Percentiles rank a stretch among this genome's conserved stretches.
Evolutionary conservation across 2,888 invertebrate genomes (phyloP).

Genomic region (Emesis furor): DNA sequence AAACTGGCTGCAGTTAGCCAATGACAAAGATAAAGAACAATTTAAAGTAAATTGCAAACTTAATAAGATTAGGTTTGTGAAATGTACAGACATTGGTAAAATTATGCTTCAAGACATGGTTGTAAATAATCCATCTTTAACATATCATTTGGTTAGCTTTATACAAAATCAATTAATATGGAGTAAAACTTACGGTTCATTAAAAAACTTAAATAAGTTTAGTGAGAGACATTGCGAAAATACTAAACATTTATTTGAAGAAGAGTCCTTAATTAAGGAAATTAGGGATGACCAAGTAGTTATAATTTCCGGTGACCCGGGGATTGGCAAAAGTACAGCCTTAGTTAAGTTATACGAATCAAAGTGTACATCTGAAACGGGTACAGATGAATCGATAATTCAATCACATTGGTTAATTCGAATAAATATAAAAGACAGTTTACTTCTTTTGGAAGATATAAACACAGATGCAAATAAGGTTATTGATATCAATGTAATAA

Average conservation of each 20-base stretch:
- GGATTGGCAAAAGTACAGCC: constrained; percentile 26
- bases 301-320: constrained; percentile 17
- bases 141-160: constrained; percentile 13
- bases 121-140: not conserved
- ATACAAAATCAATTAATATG: constrained; percentile 14
- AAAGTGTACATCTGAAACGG: not conserved
- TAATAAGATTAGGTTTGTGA: not conserved
- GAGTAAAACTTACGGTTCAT: not conserved
- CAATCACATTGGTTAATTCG: constrained; percentile 20
- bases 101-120: not conserved
- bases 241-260: not conserved
- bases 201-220: constrained; percentile 6
- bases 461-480: too few relatives aligned
- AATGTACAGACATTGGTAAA: not conserved
- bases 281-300: not conserved
- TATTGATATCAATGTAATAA: too few relatives aligned
- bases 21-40: not conserved
- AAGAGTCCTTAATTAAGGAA: not conserved
- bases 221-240: not conserved
- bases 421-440: constrained; percentile 19
- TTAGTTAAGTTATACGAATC: constrained; percentile 20
- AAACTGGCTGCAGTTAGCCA: constrained; percentile 1
- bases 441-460: not conserved
- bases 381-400: not conserved
- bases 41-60: not conserved